These are phyloP conservation scores for Meiosimyza platycephala DNA, from an alignment of 2,888 invertebrate genomes.

Conservation along the genomic window DNA sequence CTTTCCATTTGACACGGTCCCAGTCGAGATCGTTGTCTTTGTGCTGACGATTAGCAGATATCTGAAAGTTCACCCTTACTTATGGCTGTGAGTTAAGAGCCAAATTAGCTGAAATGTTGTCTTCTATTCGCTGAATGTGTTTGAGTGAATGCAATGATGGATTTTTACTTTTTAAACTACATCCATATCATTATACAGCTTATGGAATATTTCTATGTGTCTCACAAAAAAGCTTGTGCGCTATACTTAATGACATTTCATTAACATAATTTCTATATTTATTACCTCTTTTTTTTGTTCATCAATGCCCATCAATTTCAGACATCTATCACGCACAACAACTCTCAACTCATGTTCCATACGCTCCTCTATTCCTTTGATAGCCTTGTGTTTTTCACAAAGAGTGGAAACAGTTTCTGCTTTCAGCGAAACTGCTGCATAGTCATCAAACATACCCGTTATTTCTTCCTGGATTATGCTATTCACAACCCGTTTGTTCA, in stretches of 20 bases:
- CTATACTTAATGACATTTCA: no score
- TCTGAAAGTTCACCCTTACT: neutral
- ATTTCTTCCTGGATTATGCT: constrained; percentile 39
- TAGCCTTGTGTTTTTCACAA: constrained; percentile 47
- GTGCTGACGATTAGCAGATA: no score
- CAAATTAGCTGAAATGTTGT: neutral
- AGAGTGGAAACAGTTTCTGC: constrained; percentile 23
- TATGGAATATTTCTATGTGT: no score
- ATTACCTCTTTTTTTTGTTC: constrained; percentile 5
- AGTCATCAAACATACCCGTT: constrained; percentile 32
- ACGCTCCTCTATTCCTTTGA: constrained; percentile 45
- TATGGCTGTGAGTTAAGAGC: no score
- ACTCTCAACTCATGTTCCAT: constrained; percentile 42
- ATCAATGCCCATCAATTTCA: constrained; percentile 22
- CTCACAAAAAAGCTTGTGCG: no score
- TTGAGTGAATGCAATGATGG: neutral
- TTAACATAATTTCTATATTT: no score
- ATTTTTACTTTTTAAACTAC: no score
- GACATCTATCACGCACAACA: constrained; percentile 30
- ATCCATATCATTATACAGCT: no score
- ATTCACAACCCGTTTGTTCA: constrained; percentile 33
- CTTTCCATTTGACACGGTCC: no score
- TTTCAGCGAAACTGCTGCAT: neutral
- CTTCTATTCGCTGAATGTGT: neutral
- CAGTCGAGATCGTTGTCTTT: no score